Base-by-base conservation (phyloP, 2,888 invertebrate genomes). In the Netelia fuscicornis region DNA sequence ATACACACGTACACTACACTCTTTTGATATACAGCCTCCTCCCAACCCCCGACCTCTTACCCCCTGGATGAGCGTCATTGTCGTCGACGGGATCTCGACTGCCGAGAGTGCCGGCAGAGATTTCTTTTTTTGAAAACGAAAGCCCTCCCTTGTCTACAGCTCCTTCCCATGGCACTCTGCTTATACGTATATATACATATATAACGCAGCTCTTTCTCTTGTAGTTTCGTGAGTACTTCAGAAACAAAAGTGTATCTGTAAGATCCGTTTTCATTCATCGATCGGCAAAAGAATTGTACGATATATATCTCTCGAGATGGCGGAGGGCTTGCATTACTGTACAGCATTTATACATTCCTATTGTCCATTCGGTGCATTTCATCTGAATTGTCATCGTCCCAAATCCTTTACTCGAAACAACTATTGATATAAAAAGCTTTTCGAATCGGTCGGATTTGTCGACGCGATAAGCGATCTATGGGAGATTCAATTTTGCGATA, bases 1-100 rank as follows among this genome's bases (percentile, higher is more conserved):
- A 81, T 56, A 83, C 52, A 64, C 52, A 64, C 52, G n/a, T 54
- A 54, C 37, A 37, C 37, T 37, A 75, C 17, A 6, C 52, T 6
- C 13, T 37, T 25, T 56, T 30, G 71, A 75, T 62, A 75, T 67
- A 10, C 83, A 83, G 85, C 81, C 68, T 37, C 37, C 37, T 37
- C 6, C 37, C 37, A 37, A 37, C 37, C 37, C 37, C 37, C 37
- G 1, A 37, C 37, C 37, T 37, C 37, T 6, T 58, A 68, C 75
- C 65, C 78, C 72, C 83, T 56, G 81, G 82, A 83, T 79, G 81
- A 81, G 76, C 82, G 72, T 86, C 87, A 84, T 86, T 86, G 85
- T 84, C 87, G 72, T 85, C 85, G 77, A 70, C 79, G 54, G 42
- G 54, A 42, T 64, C 30, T 74, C 81, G 8, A 70, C 17, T 56